Evolutionary conservation across 2,888 invertebrate species (phyloP).

Genomic region (Linnaemya tessellans): DNA sequence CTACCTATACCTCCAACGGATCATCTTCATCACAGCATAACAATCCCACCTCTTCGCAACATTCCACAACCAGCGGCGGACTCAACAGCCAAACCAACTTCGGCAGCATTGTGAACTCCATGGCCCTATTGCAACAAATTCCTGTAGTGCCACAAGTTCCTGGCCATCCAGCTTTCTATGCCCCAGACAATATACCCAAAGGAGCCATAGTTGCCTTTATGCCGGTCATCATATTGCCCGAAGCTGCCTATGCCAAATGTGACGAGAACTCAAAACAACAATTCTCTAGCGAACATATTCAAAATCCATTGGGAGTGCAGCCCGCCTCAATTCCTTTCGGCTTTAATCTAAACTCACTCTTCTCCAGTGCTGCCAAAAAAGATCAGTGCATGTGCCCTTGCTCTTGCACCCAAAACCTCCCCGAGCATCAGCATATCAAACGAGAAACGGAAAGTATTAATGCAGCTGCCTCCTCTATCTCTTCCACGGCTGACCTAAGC

Average conservation of each 20-base stretch:
- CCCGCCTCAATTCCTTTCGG: constrained; percentile 78
- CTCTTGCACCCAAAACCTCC: constrained; percentile 81
- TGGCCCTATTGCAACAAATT: constrained; percentile 81
- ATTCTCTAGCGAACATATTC: constrained; percentile 73
- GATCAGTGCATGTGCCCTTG: constrained; percentile 83
- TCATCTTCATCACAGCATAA: constrained; percentile 70
- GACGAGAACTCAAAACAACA: constrained; percentile 75
- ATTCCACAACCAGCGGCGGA: constrained; percentile 75
- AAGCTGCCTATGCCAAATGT: constrained; percentile 85
- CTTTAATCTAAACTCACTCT: constrained; percentile 78
- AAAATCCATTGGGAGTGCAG: constrained; percentile 79
- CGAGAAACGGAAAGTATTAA: constrained; percentile 72
- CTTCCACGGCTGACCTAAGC: constrained; percentile 16
- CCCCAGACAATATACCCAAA: constrained; percentile 84
- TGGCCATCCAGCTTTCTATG: constrained; percentile 80
- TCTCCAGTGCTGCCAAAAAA: constrained; percentile 76
- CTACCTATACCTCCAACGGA: constrained; percentile 70
- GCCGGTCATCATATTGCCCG: constrained; percentile 89
- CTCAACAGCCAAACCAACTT: constrained; percentile 77
- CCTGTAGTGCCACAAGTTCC: constrained; percentile 81
- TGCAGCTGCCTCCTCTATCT: constrained; percentile 40
- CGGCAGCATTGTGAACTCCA: constrained; percentile 80
- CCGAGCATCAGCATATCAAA: constrained; percentile 77
- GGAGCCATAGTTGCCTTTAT: constrained; percentile 87
- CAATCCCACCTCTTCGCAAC: constrained; percentile 74